Percentiles rank a stretch among this genome's conserved stretches.
phyloP scores from a whole-genome alignment of 1,140 invertebrate species.

The Ladona fulva region DNA sequence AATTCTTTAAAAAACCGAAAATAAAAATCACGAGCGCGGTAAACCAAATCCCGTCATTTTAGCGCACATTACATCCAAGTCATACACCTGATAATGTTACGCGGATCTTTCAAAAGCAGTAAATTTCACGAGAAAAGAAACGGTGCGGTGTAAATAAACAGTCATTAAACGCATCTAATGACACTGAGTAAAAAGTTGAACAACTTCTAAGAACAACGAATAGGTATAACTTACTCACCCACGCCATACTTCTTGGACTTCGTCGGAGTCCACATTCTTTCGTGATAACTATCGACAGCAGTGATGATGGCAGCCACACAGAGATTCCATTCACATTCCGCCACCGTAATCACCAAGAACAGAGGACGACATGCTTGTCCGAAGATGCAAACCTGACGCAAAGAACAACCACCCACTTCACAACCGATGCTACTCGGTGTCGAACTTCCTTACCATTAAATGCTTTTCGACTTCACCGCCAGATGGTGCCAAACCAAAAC shows the following conservation, averaged over 20 bases:
- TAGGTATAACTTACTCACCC: slow-evolving; percentile 39
- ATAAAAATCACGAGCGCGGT: too few species aligned
- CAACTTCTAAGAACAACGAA: too few species aligned
- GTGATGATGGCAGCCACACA: too few species aligned
- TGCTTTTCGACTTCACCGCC: not conserved
- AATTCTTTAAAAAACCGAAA: too few species aligned
- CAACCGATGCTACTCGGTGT: not conserved
- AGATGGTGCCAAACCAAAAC: not conserved
- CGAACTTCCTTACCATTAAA: not conserved
- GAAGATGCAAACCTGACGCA: not conserved
- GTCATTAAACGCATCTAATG: too few species aligned
- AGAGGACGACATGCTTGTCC: not conserved
- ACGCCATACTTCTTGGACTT: slow-evolving; percentile 55
- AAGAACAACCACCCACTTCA: not conserved
- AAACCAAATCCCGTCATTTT: too few species aligned
- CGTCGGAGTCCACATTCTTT: slow-evolving; percentile 49
- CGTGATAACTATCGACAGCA: not conserved
- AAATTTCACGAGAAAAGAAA: too few species aligned
- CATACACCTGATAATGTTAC: too few species aligned
- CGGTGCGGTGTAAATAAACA: too few species aligned
- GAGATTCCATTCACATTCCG: not conserved
- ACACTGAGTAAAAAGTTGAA: too few species aligned
- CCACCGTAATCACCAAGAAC: not conserved
- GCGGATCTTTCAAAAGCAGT: too few species aligned
- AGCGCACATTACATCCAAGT: too few species aligned